Percentiles rank a stretch among this genome's conserved stretches.
Evolutionary conservation across 2,113 vertebrate species (phyloP).

Genomic region (Gobiocypris rarus): DNA sequence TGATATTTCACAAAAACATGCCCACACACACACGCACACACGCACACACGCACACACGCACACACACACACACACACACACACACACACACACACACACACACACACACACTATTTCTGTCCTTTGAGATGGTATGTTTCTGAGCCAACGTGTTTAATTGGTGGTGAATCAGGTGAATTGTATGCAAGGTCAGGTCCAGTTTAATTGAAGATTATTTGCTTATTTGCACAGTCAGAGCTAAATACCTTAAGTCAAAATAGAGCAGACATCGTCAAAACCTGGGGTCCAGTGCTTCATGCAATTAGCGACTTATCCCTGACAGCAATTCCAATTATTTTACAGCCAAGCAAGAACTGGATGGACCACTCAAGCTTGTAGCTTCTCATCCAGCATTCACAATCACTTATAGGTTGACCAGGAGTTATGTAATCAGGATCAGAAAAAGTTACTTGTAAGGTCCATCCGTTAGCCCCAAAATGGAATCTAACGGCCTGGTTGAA

Average conservation of each 20-base stretch:
- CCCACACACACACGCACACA: too few species aligned
- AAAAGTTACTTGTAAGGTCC: too few species aligned
- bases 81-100: too few species aligned
- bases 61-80: too few species aligned
- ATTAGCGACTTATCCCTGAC: constrained; percentile 69
- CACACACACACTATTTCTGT: neutral
- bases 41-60: too few species aligned
- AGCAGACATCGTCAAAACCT: constrained; percentile 67
- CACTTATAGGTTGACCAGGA: neutral
- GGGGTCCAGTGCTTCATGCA: constrained; percentile 68
- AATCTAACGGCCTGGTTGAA: too few species aligned
- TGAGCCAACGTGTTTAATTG: constrained; percentile 65
- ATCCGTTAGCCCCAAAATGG: too few species aligned
- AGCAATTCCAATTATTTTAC: constrained; percentile 21
- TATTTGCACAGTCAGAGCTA: constrained; percentile 77
- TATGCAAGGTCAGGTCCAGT: constrained; percentile 68
- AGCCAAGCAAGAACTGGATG: neutral
- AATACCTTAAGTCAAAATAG: constrained; percentile 73
- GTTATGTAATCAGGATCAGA: neutral
- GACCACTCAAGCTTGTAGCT: neutral
- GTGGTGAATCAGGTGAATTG: constrained; percentile 19
- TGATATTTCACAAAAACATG: too few species aligned
- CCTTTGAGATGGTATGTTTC: constrained; percentile 3
- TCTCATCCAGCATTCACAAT: neutral
- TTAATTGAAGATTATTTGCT: constrained; percentile 82